Conservation (phyloP, 2,797 vertebrate genomes). For the Naso thynnoides region DNA sequence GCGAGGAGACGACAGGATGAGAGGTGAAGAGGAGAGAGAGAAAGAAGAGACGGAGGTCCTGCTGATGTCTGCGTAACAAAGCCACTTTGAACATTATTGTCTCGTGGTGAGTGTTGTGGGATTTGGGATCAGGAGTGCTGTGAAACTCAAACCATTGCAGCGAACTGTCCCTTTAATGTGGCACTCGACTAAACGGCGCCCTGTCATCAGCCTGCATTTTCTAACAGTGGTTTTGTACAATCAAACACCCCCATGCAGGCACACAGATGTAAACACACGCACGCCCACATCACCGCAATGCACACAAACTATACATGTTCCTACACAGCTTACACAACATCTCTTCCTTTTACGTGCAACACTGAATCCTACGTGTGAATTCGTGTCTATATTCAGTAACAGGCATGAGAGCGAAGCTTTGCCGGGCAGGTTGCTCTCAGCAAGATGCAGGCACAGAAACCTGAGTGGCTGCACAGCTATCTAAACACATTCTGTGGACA, state of each 20-base stretch:
- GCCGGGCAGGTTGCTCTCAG: conserved; percentile 22
- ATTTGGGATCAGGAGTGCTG: conserved; percentile 65
- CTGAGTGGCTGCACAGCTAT: conserved; percentile 59
- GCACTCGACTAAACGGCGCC: conserved; percentile 63
- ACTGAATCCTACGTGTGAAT: conserved; percentile 3
- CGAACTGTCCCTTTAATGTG: conserved; percentile 78
- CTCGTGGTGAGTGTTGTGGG: conserved; percentile 73
- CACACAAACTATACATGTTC: conserved; percentile 44
- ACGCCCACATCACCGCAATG: conserved; percentile 62
- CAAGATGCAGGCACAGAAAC: conserved; percentile 45
- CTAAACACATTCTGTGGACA: conserved; percentile 52
- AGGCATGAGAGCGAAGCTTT: conserved; percentile 1
- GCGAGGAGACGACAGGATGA: conserved; percentile 19
- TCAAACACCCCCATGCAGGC: conserved; percentile 67
- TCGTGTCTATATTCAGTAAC: background rate
- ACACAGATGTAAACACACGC: conserved; percentile 63
- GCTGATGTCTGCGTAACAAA: conserved; percentile 66
- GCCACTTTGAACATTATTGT: conserved; percentile 72
- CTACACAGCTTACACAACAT: conserved; percentile 34
- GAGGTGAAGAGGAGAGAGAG: conserved; percentile 42
- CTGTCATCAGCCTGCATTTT: conserved; percentile 74
- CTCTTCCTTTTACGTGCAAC: conserved; percentile 23
- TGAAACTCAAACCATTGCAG: conserved; percentile 70
- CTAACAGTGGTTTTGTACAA: conserved; percentile 65
- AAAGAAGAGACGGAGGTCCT: conserved; percentile 36